phyloP scores from a whole-genome alignment of 2,888 invertebrate genomes.

The Lepidochitona cinerea region DNA sequence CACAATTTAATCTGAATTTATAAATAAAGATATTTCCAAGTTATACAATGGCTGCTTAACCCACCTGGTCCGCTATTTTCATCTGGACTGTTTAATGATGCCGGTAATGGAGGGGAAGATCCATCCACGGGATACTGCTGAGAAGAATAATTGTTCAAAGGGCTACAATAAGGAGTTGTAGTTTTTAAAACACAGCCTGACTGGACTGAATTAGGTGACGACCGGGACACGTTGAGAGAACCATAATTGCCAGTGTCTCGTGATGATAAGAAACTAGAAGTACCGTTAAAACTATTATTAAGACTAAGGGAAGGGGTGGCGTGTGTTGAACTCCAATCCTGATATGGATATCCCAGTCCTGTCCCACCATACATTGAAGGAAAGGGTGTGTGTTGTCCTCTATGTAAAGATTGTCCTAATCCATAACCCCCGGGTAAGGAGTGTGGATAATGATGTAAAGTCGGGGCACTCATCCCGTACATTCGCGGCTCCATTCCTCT shows the following conservation, averaged over 20 bases:
- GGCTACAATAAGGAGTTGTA: not conserved
- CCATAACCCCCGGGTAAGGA: constrained; percentile 34
- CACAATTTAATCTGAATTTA: too few relatives aligned
- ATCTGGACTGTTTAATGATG: not conserved
- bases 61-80: not conserved
- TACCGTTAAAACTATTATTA: constrained; percentile 10
- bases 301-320: constrained; percentile 6
- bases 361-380: constrained; percentile 27
- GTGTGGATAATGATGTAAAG: constrained; percentile 47
- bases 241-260: not conserved
- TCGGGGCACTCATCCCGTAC: constrained; percentile 47
- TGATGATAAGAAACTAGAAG: not conserved
- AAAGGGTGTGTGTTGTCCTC: constrained; percentile 25
- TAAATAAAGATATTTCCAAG: too few relatives aligned
- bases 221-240: not conserved
- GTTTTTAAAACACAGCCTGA: not conserved
- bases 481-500: constrained; percentile 40
- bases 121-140: not conserved
- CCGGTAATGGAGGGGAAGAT: not conserved
- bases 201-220: not conserved
- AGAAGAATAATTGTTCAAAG: not conserved
- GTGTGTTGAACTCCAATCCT: constrained; percentile 24
- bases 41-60: too few relatives aligned
- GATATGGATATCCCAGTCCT: constrained; percentile 26
- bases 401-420: constrained; percentile 24